A percentile compares a stretch with the other conserved stretches of the same genome.
phyloP scores from a whole-genome alignment of 2,797 vertebrate genomes.

The Poeciliopsis presidionis region DNA sequence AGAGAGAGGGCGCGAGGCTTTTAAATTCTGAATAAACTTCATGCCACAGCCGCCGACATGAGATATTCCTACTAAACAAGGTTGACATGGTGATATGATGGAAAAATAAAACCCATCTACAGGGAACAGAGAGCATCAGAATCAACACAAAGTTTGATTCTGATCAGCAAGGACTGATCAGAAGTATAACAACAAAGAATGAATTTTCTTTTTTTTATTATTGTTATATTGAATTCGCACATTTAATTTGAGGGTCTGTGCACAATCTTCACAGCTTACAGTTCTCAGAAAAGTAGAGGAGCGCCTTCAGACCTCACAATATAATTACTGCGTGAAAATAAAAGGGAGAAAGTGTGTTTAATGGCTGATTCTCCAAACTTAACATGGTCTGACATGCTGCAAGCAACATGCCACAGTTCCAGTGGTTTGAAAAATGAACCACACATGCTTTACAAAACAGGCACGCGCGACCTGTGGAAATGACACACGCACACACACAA shows the following conservation, averaged over 20 bases:
- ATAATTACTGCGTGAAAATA: constrained; percentile 6
- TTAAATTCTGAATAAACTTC: constrained; percentile 34
- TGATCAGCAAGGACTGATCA: constrained; percentile 2
- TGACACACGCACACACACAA: neutral
- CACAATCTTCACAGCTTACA: constrained; percentile 28
- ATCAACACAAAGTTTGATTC: constrained; percentile 20
- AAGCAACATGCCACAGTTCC: constrained; percentile 17
- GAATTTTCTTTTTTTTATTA: neutral
- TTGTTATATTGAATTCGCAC: constrained; percentile 26
- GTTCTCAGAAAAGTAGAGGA: constrained; percentile 12
- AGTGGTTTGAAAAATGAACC: constrained; percentile 23
- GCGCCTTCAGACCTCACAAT: constrained; percentile 20
- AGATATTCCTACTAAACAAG: constrained; percentile 12
- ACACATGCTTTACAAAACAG: constrained; percentile 7
- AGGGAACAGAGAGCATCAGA: constrained; percentile 33
- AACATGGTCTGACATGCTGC: constrained; percentile 31
- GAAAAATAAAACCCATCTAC: constrained; percentile 19
- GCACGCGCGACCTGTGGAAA: neutral
- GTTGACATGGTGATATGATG: constrained; percentile 23
- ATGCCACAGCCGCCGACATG: constrained; percentile 18
- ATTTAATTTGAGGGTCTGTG: constrained; percentile 42
- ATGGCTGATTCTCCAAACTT: constrained; percentile 41
- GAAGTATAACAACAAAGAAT: constrained; percentile 31
- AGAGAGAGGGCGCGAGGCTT: constrained; percentile 30
- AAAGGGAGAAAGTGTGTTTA: constrained; percentile 29